Evolutionary conservation across 2,113 vertebrate genomes (phyloP).

Genomic region (Himantopus leucocephalus): DNA sequence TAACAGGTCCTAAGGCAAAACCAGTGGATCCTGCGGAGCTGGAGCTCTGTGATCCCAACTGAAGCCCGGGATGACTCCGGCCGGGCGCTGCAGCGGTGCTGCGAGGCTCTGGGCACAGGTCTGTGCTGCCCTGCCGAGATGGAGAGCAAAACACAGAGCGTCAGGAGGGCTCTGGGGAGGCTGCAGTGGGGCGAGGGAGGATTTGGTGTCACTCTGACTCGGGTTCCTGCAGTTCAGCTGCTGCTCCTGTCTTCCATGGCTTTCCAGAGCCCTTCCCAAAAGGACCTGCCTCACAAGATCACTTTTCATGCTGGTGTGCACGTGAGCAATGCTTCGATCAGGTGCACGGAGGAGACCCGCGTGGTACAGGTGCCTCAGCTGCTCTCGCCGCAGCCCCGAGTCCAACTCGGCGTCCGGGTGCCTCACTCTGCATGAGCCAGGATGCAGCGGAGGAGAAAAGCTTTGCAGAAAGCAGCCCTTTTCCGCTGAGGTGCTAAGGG

Average conservation of each 20-base stretch:
- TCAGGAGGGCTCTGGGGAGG: not conserved
- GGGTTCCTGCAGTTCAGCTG: not conserved
- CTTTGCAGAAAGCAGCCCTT: not conserved
- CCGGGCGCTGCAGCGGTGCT: rapidly evolving
- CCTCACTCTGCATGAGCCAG: rapidly evolving
- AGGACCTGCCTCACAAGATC: not conserved
- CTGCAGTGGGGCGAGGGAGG: rapidly evolving
- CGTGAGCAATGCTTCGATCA: rapidly evolving
- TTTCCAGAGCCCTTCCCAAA: not conserved
- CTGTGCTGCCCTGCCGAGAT: not conserved
- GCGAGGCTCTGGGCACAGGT: not conserved
- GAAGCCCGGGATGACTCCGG: not conserved
- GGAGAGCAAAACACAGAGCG: not conserved
- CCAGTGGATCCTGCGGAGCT: too few relatives aligned
- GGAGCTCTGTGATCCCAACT: not conserved
- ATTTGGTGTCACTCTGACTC: not conserved
- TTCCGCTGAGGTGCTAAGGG: not conserved
- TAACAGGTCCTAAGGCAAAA: not conserved
- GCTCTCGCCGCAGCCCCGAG: not conserved
- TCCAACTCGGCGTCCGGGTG: rapidly evolving
- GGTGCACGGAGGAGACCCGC: rapidly evolving
- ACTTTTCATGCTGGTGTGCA: not conserved
- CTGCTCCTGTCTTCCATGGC: not conserved
- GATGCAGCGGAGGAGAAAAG: not conserved
- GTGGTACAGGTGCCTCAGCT: not conserved